These are phyloP conservation scores for Anguilla marmorata DNA, from an alignment of 2,797 vertebrate species.

Conservation along the genomic window DNA sequence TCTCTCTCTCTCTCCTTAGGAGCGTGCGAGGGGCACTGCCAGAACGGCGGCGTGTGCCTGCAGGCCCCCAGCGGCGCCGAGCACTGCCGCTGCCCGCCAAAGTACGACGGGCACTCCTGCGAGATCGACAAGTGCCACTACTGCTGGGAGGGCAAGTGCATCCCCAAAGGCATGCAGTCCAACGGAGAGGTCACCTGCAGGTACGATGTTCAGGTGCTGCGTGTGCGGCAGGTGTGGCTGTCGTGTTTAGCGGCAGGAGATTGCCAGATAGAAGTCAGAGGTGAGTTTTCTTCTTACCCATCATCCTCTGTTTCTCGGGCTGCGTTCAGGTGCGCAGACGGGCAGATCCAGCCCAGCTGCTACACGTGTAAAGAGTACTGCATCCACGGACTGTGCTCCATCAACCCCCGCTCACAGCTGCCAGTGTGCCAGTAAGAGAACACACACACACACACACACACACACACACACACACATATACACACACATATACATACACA, in stretches of 20 bases:
- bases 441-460: background rate
- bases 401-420: constrained; percentile 76
- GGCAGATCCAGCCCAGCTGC: constrained; percentile 83
- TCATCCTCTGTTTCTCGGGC: background rate
- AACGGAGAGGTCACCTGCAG: constrained; percentile 82
- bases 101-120: constrained; percentile 78
- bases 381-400: constrained; percentile 83
- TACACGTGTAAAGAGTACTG: constrained; percentile 89
- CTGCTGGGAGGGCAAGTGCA: constrained; percentile 79
- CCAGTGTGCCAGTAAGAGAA: constrained; percentile 85
- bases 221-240: too few relatives aligned
- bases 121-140: constrained; percentile 86
- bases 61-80: constrained; percentile 70
- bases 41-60: constrained; percentile 83
- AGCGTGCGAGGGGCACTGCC: constrained; percentile 83
- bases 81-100: constrained; percentile 81
- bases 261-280: background rate
- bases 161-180: constrained; percentile 68
- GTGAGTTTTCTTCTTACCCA: too few relatives aligned
- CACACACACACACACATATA: background rate
- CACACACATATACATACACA: background rate
- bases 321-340: constrained; percentile 76
- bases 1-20: constrained; percentile 61
- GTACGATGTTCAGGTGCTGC: constrained; percentile 61
- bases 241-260: too few relatives aligned